Conservation (phyloP, 1,140 invertebrate genomes). For the Helicoverpa armigera region DNA sequence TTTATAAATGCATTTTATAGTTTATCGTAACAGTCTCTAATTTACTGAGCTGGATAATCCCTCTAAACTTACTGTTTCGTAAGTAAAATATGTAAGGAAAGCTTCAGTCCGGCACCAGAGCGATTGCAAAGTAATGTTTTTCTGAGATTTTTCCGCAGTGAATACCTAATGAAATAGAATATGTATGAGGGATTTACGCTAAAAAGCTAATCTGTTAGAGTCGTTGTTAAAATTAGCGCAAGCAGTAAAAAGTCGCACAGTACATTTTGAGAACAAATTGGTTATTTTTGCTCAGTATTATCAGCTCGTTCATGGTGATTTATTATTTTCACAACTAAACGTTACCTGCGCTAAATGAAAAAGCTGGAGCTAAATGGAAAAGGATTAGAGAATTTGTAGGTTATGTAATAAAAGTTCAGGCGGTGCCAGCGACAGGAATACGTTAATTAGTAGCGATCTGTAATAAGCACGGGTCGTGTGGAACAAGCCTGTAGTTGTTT, state of each 20-base stretch:
- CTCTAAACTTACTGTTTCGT: neutral
- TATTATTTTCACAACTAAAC: neutral
- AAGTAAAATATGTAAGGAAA: neutral
- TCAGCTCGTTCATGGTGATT: neutral
- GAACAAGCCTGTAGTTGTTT: slow-evolving; percentile 32
- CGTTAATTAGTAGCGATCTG: slow-evolving; percentile 29
- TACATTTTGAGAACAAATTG: slow-evolving; percentile 3
- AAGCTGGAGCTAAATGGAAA: neutral
- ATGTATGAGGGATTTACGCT: slow-evolving; percentile 42
- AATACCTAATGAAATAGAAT: slow-evolving; percentile 44
- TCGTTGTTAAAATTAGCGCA: slow-evolving; percentile 31
- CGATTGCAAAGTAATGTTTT: slow-evolving; percentile 34
- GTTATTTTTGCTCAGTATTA: slow-evolving; percentile 4
- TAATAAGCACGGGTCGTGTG: slow-evolving; percentile 25
- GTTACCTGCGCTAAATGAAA: neutral
- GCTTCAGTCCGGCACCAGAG: neutral
- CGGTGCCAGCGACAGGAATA: neutral
- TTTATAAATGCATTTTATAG: too few relatives aligned
- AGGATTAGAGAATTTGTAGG: neutral
- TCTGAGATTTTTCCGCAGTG: slow-evolving; percentile 22
- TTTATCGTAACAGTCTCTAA: too few relatives aligned
- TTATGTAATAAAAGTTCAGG: slow-evolving; percentile 23
- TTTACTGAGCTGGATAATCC: neutral
- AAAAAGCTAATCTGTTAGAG: slow-evolving; percentile 37
- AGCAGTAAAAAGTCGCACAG: neutral